These are phyloP conservation scores for Xiphydria camelus DNA, from an alignment of 2,888 invertebrate species.

Conservation along the genomic window DNA sequence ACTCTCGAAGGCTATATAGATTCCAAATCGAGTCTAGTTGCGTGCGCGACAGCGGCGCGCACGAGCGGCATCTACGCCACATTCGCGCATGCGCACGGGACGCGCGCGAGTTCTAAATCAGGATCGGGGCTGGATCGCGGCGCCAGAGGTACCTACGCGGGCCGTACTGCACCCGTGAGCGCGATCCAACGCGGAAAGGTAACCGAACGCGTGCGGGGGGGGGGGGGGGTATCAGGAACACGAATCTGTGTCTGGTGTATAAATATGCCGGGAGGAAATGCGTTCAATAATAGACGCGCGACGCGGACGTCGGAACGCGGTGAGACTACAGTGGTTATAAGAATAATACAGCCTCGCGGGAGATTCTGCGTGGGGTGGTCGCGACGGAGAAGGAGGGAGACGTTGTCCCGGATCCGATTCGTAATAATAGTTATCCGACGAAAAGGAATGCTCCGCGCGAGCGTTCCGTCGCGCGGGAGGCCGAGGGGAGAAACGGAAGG, in stretches of 20 bases:
- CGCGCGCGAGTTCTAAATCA: no score
- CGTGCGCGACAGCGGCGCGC: no score
- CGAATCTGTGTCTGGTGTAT: constrained; percentile 33
- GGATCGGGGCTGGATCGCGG: no score
- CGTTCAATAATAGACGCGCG: constrained; percentile 43
- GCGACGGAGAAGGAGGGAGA: neutral
- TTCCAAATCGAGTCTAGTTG: no score
- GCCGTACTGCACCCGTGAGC: no score
- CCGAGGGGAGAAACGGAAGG: constrained; percentile 8
- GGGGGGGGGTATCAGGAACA: constrained; percentile 31
- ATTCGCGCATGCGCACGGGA: no score
- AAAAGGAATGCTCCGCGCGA: constrained; percentile 21
- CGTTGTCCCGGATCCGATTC: constrained; percentile 35
- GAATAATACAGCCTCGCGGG: constrained; percentile 9
- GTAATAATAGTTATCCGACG: constrained; percentile 39
- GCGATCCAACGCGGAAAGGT: no score
- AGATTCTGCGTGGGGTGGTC: constrained; percentile 16
- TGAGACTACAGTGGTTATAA: constrained; percentile 14
- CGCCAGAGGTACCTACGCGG: no score
- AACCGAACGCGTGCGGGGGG: no score
- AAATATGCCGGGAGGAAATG: constrained; percentile 50
- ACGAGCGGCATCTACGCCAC: no score
- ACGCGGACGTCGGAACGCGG: constrained; percentile 21
- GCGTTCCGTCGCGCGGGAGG: constrained; percentile 14
- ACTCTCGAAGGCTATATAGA: no score